Conservation (phyloP, 2,797 vertebrate species). For the Pachyuromys duprasi region DNA sequence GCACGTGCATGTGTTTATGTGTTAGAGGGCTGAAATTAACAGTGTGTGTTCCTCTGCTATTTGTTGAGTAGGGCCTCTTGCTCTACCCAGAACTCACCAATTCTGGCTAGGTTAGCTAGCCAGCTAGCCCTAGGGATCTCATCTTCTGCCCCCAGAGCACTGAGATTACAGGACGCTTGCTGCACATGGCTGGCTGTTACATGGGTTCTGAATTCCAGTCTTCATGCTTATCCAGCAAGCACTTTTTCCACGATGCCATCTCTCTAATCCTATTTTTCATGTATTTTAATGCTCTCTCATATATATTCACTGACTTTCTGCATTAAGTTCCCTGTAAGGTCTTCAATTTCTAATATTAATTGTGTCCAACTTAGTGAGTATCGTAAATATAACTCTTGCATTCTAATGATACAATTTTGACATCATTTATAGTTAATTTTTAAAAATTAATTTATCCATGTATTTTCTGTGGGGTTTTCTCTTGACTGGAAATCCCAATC, state of each 20-base stretch:
- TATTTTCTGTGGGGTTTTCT: no score
- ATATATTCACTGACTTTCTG: neutral
- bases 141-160: neutral
- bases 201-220: neutral
- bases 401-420: conserved; percentile 2
- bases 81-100: neutral
- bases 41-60: no score
- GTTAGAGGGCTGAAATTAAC: neutral
- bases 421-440: neutral
- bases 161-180: neutral
- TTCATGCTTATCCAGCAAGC: neutral
- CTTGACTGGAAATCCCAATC: no score
- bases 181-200: neutral
- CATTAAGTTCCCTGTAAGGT: neutral
- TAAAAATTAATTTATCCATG: no score
- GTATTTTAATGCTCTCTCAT: neutral
- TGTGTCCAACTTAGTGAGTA: conserved; percentile 14
- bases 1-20: neutral
- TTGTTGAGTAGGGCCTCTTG: neutral
- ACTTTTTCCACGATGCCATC: neutral
- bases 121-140: neutral
- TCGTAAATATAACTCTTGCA: neutral
- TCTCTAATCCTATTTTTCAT: neutral
- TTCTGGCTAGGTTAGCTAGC: neutral
- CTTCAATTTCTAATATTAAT: neutral